Evolutionary conservation across 2,888 invertebrate genomes (phyloP), one percentile per base, ranked within the genome.

Genomic region (Rhamnusium bicolor): DNA sequence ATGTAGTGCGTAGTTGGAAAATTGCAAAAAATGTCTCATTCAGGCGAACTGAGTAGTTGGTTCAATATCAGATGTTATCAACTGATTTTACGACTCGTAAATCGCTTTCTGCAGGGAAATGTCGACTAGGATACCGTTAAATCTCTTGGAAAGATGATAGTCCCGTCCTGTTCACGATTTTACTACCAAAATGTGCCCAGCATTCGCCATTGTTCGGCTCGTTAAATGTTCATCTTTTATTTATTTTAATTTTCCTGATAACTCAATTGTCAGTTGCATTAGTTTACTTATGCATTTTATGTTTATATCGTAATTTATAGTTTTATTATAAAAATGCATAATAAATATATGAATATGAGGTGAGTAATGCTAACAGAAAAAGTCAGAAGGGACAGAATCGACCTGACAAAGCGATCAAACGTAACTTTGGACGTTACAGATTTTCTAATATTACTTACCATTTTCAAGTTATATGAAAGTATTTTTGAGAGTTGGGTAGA

Each of bases 71-170:
- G 58, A 58, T 58, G 29, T 29, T 58, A 58, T 58, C 58, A 58
- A 58, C 58, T 58, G 58, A 58, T 58, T 58, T 58, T 58, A 58
- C 12, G 58, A 29, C 16, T 32, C 58, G 58, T 58, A 58, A 58
- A 58, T 58, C 58, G 58, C 29, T 58, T 58, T 27, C 58, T 32
- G 58, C 29, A 16, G 29, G 58, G 58, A 58, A 58, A 58, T 29
- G 58, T 18, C 58, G 58, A 58, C 58, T 58, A 29, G 58, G 29
- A 58, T 18, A 58, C 58, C 14, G 58, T 58, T 58, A 58, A 58
- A 58, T 58, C 29, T 58, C 58, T n/a, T 32, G 58, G 58, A 58
- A 58, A 16, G 58, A 29, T 32, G 58, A 18, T 29, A 18, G 32
- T 27, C 18, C 58, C 12, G 16, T n/a, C 40, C 40, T n/a, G 40